phyloP scores from a whole-genome alignment of 2,888 invertebrate species.

The Amiota communis region DNA sequence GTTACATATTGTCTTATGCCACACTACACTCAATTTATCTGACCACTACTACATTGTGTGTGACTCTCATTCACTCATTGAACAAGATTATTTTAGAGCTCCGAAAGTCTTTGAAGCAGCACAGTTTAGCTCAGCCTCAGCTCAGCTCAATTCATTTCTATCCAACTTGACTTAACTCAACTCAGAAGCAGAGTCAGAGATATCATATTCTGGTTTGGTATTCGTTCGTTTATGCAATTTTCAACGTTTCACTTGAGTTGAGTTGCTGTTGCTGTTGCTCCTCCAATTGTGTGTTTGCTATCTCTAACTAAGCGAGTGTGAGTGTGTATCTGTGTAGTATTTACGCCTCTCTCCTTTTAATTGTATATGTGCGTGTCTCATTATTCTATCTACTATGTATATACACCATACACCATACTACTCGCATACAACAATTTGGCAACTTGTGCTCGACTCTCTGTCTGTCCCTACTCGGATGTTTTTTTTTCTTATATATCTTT shows the following conservation, averaged over 20 bases:
- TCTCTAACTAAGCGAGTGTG: neutral
- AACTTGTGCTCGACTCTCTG: conserved; percentile 51
- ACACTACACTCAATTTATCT: no score
- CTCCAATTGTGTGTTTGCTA: conserved; percentile 20
- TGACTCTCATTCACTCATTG: no score
- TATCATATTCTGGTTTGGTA: neutral
- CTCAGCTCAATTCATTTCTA: neutral
- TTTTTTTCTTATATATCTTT: neutral
- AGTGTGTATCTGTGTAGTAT: conserved; percentile 13
- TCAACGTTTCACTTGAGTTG: neutral
- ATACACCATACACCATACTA: no score
- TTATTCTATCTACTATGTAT: conserved; percentile 43
- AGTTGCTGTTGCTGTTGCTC: conserved; percentile 3
- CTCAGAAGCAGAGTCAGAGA: neutral
- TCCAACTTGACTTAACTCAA: neutral
- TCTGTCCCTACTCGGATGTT: neutral
- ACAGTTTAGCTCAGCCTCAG: neutral
- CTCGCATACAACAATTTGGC: conserved; percentile 46
- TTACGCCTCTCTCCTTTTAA: conserved; percentile 47
- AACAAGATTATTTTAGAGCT: no score
- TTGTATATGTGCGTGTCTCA: conserved; percentile 33
- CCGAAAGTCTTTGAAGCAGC: no score
- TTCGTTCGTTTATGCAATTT: neutral
- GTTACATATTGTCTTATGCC: no score
- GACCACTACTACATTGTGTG: no score